phyloP scores from a whole-genome alignment of 1,140 invertebrate genomes.

The Achroia grisella region DNA sequence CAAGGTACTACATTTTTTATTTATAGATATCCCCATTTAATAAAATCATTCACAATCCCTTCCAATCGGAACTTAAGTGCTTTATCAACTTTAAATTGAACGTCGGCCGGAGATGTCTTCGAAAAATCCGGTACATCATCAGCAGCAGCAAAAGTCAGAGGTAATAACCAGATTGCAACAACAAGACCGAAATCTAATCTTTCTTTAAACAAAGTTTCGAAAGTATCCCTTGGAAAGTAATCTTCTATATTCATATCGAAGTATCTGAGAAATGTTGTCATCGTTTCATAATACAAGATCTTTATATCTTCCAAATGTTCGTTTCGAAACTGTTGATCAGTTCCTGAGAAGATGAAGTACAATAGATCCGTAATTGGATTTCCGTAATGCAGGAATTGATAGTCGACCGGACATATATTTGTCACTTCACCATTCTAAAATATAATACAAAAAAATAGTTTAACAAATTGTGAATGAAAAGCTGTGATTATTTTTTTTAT shows the following conservation, averaged over 20 bases:
- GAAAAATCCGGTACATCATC: conserved; percentile 18
- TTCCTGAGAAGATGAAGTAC: conserved; percentile 28
- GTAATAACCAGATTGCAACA: conserved; percentile 6
- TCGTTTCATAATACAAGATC: conserved; percentile 23
- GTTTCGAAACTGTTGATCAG: conserved; percentile 25
- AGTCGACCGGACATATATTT: conserved; percentile 31
- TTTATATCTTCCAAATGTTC: conserved; percentile 28
- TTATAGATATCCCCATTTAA: conserved; percentile 15
- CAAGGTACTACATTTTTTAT: too few species aligned
- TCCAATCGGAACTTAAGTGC: conserved; percentile 12
- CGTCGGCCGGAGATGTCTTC: background rate
- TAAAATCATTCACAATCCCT: conserved; percentile 20
- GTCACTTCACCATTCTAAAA: conserved; percentile 28
- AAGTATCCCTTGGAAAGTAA: conserved; percentile 18
- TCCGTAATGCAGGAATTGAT: conserved; percentile 31
- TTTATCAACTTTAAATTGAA: conserved; percentile 10
- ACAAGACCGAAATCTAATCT: conserved; percentile 21
- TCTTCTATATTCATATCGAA: conserved; percentile 25
- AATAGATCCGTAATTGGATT: conserved; percentile 33
- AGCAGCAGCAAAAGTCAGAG: conserved; percentile 15
- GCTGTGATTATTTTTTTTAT: too few species aligned
- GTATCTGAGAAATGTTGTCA: conserved; percentile 21
- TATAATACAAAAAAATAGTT: too few species aligned
- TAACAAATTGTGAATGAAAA: too few species aligned
- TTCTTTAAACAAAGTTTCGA: conserved; percentile 22